phyloP scores from a whole-genome alignment of 2,888 invertebrate genomes.

The Thymelicus acteon region DNA sequence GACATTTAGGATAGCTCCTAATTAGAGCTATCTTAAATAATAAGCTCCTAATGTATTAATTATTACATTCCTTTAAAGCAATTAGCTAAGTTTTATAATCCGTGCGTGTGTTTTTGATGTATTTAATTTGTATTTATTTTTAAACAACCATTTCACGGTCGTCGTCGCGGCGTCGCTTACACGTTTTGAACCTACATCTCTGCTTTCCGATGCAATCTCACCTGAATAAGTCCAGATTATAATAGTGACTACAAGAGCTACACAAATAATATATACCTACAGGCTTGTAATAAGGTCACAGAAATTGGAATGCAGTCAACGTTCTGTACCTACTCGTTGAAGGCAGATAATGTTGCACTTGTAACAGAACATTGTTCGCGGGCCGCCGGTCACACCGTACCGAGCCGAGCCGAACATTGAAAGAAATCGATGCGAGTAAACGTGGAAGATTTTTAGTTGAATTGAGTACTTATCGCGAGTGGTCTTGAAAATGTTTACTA shows the following conservation, averaged over 20 bases:
- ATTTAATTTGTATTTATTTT: too few species aligned
- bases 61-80: too few species aligned
- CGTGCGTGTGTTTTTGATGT: too few species aligned
- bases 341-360: conserved; percentile 34
- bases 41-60: too few species aligned
- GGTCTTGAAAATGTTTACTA: conserved; percentile 39
- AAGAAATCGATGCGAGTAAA: conserved; percentile 24
- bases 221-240: conserved; percentile 23
- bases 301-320: conserved; percentile 37
- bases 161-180: conserved; percentile 1
- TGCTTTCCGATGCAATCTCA: conserved; percentile 14
- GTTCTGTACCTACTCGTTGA: conserved; percentile 29
- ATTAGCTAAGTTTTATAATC: too few species aligned
- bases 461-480: conserved; percentile 22
- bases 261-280: conserved; percentile 33
- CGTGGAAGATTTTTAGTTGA: conserved; percentile 15
- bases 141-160: neutral
- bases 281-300: conserved; percentile 37
- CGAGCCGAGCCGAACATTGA: neutral
- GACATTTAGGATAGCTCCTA: too few species aligned
- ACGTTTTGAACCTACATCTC: neutral
- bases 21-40: too few species aligned
- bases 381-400: conserved; percentile 10
- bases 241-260: conserved; percentile 31
- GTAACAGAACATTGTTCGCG: conserved; percentile 16